Evolutionary conservation across 35 echinoderm and acorn worm genomes (phyloP).

Genomic region (Antedon bifida): DNA sequence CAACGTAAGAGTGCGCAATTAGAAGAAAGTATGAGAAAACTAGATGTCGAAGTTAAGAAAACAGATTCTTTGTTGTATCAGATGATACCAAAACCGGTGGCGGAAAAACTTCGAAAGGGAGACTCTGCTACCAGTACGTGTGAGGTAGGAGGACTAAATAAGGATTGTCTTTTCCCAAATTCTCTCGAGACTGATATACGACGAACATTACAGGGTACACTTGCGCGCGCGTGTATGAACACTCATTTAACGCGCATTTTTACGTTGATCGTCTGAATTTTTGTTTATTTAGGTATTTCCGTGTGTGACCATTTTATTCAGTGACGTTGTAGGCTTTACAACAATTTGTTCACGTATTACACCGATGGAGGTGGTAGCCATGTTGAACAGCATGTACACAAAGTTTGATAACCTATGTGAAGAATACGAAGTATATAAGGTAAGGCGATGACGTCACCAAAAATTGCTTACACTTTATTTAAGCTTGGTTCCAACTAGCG

Average conservation of each 20-base stretch:
- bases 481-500: too few species aligned
- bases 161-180: not conserved
- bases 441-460: too few species aligned
- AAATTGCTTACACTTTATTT: too few species aligned
- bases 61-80: slow-evolving; percentile 5
- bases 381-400: slow-evolving; percentile 3
- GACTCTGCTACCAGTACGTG: not conserved
- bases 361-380: slow-evolving; percentile 2
- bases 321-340: slow-evolving; percentile 3
- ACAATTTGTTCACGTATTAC: slow-evolving; percentile 1
- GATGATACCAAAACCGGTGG: slow-evolving; percentile 1
- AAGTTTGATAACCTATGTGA: slow-evolving; percentile 1
- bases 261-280: too few species aligned
- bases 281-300: not conserved
- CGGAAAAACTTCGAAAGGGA: slow-evolving; percentile 4
- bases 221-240: not conserved
- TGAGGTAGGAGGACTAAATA: not conserved
- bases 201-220: not conserved
- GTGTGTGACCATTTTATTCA: slow-evolving; percentile 4
- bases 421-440: not conserved
- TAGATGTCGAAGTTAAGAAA: slow-evolving; percentile 5
- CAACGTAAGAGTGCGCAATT: slow-evolving; percentile 4
- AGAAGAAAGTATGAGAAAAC: not conserved
- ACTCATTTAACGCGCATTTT: not conserved
- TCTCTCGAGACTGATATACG: not conserved